Evolutionary conservation across 2,797 vertebrate genomes (phyloP), one percentile per base, ranked within the genome.

Genomic region (Phoeniculus purpureus): DNA sequence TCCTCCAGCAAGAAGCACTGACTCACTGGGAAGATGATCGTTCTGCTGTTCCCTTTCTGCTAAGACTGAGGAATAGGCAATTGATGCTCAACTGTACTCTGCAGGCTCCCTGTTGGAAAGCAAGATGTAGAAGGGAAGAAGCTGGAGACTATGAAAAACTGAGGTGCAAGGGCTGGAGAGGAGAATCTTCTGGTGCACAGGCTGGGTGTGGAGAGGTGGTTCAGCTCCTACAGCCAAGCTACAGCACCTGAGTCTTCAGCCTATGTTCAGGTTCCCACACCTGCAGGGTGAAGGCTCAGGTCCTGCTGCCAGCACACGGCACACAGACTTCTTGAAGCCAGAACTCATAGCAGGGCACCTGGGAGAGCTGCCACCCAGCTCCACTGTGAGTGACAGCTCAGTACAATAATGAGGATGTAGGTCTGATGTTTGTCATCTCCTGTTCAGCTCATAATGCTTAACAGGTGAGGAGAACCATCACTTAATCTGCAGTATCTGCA

Each of bases 1-100:
- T 94, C 89, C 91, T 94, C 89, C 92, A 84, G 93, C 92, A 64
- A 92, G 79, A 19, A 92, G 89, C 89, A 94, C 93, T 95, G 94
- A 93, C 89, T 96, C 94, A 93, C 10, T 21, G 93, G 50, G 61
- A 74, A 75, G 85, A 92, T 87, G 89, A 94, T 93, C 61, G 1
- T 58, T 74, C 65, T 64, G 92, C 91, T 91, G 74, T 83, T 95
- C 89, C 91, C 85, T 89, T 94, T 91, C 87, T 90, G 86, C 83
- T 86, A 19, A 56, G 67, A 6, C 87, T 78, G 81, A 89, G 92
- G 84, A 90, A 58, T 21, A 75, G 89, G n/a, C 83, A 76, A 37
- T 71, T 72, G 59, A 62, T 64, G 66, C 87, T 58, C 71, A 66
- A 37, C 88, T 94, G 73, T 15, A 45, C 61, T 85, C 68, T 34